phyloP scores from a whole-genome alignment of 1,140 invertebrate species.

The Saccostrea cuccullata region DNA sequence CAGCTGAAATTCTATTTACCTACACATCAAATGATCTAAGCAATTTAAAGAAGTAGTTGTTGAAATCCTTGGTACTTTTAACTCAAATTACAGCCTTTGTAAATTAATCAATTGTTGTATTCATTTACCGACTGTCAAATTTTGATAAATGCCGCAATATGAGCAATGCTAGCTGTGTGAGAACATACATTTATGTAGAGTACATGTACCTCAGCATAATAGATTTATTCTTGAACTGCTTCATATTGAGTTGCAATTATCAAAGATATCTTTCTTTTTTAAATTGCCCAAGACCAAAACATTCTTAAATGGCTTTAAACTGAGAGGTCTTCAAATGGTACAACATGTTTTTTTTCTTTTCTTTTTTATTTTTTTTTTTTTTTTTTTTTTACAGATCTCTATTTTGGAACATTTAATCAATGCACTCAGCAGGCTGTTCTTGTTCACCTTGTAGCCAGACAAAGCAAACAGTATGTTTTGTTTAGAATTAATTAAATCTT shows the following conservation, averaged over 20 bases:
- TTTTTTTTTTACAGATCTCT: too few relatives aligned
- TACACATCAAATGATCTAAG: neutral
- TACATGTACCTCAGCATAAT: neutral
- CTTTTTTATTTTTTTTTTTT: too few relatives aligned
- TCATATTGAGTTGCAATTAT: neutral
- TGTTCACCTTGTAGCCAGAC: too few relatives aligned
- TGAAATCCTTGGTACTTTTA: neutral
- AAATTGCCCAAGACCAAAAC: neutral
- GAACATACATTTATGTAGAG: neutral
- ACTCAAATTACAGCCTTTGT: neutral
- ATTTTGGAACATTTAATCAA: too few relatives aligned
- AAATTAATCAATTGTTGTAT: neutral
- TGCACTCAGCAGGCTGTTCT: too few relatives aligned
- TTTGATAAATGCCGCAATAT: neutral
- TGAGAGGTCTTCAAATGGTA: too few relatives aligned
- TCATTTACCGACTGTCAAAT: neutral
- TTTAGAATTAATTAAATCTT: too few relatives aligned
- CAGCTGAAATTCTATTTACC: neutral
- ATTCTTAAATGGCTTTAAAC: too few relatives aligned
- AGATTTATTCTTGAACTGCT: neutral
- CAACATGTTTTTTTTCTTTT: too few relatives aligned
- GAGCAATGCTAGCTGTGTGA: neutral
- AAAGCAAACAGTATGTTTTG: too few relatives aligned
- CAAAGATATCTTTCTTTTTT: neutral
- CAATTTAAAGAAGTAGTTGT: neutral